Base-by-base conservation (phyloP, 2,888 invertebrate species). In the Xylota sylvarum region DNA sequence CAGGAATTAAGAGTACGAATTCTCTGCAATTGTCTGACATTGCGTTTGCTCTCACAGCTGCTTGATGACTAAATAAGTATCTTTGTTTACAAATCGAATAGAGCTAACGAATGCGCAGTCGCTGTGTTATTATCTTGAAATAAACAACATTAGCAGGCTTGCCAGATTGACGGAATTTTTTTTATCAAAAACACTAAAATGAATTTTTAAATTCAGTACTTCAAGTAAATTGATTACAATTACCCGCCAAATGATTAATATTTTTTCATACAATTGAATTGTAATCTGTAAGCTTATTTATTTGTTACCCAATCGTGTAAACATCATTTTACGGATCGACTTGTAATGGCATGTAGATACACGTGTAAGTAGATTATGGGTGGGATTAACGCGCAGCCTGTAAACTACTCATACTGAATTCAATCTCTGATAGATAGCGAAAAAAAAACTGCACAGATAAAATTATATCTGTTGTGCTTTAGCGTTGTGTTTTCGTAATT, bases 1-100 rank as follows among this genome's bases (percentile, higher is more conserved):
- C 40, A 0, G 81, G 81, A 17, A 12, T 82, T 5, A 67, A 32
- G 4, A 76, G 40, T 32, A 76, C 69, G 27, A 70, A 73, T 43
- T 65, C 19, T 17, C 58, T 80, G 17, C 23, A 23, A 10, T 65
- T 43, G 23, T 65, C 65, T 4, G 64, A 1, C 80, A 80, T 80
- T 48, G 2, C 7, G 1, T 12, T 35, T 35, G 4, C 37, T 37
- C 23, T 12, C 40, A 72, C 43, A 56, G 7, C 14, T 27, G 2
- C 5, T 4, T 30, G 27, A 6, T 7, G 60, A 79, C 78, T 79
- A 17, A 62, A 27, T 17, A 12, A 46, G 40, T 35, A 12, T 43
- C 10, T 19, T n/a, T 35, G 35, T 9, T 46, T 10, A 35, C 30
- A 32, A 48, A 43, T 43, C 5, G 5, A 43, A 6, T 14, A 1